Conservation (phyloP, 2,888 invertebrate genomes). For the Rapana venosa region DNA sequence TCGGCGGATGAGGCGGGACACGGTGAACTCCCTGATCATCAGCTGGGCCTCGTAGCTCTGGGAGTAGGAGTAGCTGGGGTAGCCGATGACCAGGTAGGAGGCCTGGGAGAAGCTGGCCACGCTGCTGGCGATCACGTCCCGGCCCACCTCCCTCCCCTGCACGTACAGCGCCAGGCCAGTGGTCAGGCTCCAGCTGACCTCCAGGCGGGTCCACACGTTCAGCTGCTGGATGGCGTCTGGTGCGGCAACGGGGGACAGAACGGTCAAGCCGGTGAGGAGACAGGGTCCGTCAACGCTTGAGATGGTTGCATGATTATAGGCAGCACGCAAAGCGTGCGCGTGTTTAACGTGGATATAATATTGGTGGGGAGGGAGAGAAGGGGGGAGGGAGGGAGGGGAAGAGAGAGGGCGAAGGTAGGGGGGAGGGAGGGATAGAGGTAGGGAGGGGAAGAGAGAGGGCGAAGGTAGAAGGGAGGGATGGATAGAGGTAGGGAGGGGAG, state of each 20-base stretch:
- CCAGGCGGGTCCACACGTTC: not conserved
- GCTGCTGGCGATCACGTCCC: not conserved
- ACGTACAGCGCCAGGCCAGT: not conserved
- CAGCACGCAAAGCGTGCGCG: too few species aligned
- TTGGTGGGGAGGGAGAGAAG: not conserved
- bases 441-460: not conserved
- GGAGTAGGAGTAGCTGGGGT: constrained; percentile 11
- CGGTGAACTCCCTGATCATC: constrained; percentile 15
- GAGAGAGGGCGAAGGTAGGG: not conserved
- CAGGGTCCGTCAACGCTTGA: not conserved
- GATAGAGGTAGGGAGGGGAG: not conserved
- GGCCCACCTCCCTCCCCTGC: not conserved
- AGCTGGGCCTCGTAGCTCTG: not conserved
- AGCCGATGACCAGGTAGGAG: not conserved
- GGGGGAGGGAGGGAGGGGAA: not conserved
- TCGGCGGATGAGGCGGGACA: not conserved
- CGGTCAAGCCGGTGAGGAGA: not conserved
- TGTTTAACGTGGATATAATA: too few species aligned
- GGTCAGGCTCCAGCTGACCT: constrained; percentile 26
- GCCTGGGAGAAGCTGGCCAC: not conserved
- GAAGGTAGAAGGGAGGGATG: not conserved
- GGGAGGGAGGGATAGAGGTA: not conserved
- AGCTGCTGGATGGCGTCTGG: not conserved
- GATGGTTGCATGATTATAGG: too few species aligned
- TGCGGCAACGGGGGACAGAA: not conserved